phyloP scores from a whole-genome alignment of 2,888 invertebrate species.

The Argyresthia goedartella region DNA sequence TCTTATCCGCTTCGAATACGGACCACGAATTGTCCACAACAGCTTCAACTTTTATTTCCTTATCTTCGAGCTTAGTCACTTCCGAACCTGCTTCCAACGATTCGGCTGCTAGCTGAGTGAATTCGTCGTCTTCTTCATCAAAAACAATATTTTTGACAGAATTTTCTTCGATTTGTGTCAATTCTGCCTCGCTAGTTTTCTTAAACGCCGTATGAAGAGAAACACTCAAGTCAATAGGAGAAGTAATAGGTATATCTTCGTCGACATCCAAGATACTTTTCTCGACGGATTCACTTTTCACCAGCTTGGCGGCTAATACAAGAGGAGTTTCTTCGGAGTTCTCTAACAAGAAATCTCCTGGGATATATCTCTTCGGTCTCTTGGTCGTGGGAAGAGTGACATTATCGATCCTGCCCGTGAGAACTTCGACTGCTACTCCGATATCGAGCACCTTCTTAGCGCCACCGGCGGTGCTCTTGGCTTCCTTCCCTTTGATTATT shows the following conservation, averaged over 20 bases:
- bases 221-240: slow-evolving; percentile 79
- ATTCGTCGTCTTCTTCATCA: slow-evolving; percentile 79
- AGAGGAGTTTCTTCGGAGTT: slow-evolving; percentile 51
- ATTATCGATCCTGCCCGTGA: slow-evolving; percentile 86
- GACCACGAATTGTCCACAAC: slow-evolving; percentile 73
- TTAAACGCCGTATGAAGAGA: slow-evolving; percentile 70
- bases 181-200: slow-evolving; percentile 22
- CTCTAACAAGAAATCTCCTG: slow-evolving; percentile 78
- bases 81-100: slow-evolving; percentile 74
- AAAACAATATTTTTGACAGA: slow-evolving; percentile 8
- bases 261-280: slow-evolving; percentile 83
- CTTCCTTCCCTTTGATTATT: slow-evolving; percentile 82
- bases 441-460: slow-evolving; percentile 82
- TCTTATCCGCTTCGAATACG: slow-evolving; percentile 73
- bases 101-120: slow-evolving; percentile 82
- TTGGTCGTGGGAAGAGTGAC: slow-evolving; percentile 73
- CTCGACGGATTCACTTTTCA: slow-evolving; percentile 75
- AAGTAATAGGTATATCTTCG: slow-evolving; percentile 74
- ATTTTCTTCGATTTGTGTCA: slow-evolving; percentile 11
- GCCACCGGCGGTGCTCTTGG: slow-evolving; percentile 73
- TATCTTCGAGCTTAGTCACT: slow-evolving; percentile 52
- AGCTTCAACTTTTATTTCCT: slow-evolving; percentile 46
- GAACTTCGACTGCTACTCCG: slow-evolving; percentile 88
- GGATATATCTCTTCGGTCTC: slow-evolving; percentile 71
- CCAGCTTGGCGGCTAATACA: slow-evolving; percentile 43